phyloP scores from a whole-genome alignment of 2,888 invertebrate genomes.

The Meganola albula region DNA sequence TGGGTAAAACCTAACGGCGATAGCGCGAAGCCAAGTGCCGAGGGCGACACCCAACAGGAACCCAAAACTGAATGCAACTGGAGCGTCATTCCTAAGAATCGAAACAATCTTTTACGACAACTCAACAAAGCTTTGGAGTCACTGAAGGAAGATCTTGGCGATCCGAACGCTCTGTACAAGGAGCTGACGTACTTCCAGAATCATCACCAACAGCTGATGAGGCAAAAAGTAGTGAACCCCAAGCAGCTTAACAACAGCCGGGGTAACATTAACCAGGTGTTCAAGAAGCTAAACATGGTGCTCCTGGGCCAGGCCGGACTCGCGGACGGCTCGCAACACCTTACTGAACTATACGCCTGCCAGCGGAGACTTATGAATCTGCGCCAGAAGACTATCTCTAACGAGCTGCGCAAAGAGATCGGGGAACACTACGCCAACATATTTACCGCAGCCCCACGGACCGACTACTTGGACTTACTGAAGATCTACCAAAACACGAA shows the following conservation, averaged over 20 bases:
- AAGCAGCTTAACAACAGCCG: slow-evolving; percentile 47
- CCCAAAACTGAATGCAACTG: slow-evolving; percentile 13
- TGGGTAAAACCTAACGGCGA: slow-evolving; percentile 39
- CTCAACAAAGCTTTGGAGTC: slow-evolving; percentile 52
- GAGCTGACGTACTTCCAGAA: slow-evolving; percentile 62
- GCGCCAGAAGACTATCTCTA: slow-evolving; percentile 46
- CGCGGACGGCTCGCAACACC: slow-evolving; percentile 63
- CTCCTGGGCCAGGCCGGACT: slow-evolving; percentile 79
- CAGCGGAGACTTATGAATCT: slow-evolving; percentile 48
- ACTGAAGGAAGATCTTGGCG: slow-evolving; percentile 66
- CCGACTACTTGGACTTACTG: slow-evolving; percentile 57
- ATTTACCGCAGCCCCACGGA: slow-evolving; percentile 62
- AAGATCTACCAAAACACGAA: slow-evolving; percentile 41
- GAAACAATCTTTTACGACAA: slow-evolving; percentile 44
- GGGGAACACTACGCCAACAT: slow-evolving; percentile 70
- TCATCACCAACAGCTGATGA: slow-evolving; percentile 56
- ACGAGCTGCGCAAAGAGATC: slow-evolving; percentile 64
- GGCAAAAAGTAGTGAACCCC: slow-evolving; percentile 50
- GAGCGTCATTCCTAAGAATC: slow-evolving; percentile 53
- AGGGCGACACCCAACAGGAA: slow-evolving; percentile 19
- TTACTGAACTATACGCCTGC: slow-evolving; percentile 57
- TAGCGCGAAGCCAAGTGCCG: slow-evolving; percentile 23
- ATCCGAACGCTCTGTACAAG: slow-evolving; percentile 62
- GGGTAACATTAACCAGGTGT: slow-evolving; percentile 58
- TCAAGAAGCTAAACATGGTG: slow-evolving; percentile 76